A percentile compares a stretch with the other conserved stretches of the same genome.
Conservation (phyloP, 2,797 vertebrate species). For the Rhabdophis nuchalis region DNA sequence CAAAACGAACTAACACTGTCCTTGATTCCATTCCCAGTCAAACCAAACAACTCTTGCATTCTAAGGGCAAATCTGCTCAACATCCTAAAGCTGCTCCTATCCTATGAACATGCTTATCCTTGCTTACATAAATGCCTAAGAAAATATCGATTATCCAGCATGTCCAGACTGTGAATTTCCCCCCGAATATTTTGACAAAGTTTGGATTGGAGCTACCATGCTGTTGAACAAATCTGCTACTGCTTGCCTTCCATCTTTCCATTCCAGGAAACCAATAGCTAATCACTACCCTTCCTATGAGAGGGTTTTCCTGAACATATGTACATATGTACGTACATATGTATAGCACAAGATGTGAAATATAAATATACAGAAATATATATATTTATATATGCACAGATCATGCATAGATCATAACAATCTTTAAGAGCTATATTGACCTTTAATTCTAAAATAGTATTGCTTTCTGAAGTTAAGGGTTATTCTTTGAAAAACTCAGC, state of each 20-base stretch:
- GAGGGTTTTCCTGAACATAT: neutral
- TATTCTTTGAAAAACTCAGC: neutral
- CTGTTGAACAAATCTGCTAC: neutral
- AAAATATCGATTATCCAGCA: neutral
- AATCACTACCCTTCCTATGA: neutral
- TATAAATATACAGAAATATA: neutral
- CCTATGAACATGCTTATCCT: neutral
- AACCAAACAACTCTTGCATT: neutral
- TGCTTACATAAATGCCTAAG: neutral
- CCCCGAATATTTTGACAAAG: neutral
- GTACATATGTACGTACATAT: neutral
- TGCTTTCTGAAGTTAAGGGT: neutral
- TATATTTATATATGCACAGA: neutral
- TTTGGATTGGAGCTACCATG: neutral
- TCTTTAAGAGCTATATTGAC: neutral
- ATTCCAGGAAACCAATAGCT: neutral
- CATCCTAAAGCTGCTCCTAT: neutral
- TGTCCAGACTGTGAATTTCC: neutral
- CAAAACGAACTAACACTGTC: neutral
- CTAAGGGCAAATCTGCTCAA: neutral
- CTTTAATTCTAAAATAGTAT: neutral
- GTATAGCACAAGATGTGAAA: neutral
- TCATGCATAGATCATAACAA: neutral
- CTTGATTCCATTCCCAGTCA: neutral
- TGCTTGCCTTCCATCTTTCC: neutral